Percentiles rank a stretch among this genome's conserved stretches.
phyloP scores from a whole-genome alignment of 1,140 invertebrate genomes.

The Polypedilum pembai region DNA sequence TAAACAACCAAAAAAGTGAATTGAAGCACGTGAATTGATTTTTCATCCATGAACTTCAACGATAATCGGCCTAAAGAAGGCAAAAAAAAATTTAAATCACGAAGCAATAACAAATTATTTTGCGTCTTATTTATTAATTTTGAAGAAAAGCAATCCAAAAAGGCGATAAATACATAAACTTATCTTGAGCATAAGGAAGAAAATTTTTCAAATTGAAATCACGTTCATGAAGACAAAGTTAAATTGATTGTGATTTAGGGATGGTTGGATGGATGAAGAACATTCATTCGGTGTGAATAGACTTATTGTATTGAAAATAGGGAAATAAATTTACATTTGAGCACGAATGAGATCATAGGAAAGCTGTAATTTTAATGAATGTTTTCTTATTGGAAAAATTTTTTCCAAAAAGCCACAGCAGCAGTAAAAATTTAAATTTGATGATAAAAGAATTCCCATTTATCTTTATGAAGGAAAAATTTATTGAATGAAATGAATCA shows the following conservation, averaged over 20 bases:
- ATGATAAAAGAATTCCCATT: no score
- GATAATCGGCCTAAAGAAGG: background rate
- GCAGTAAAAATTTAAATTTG: no score
- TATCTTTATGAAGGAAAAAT: no score
- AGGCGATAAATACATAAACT: background rate
- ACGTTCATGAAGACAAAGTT: conserved; percentile 12
- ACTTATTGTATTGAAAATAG: no score
- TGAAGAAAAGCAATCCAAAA: background rate
- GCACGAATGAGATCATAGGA: no score
- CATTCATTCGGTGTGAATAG: no score
- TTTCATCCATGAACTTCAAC: conserved; percentile 15
- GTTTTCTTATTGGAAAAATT: no score
- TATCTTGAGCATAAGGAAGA: background rate
- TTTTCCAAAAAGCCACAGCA: no score
- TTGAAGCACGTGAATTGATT: conserved; percentile 19
- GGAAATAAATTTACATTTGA: no score
- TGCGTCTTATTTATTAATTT: conserved; percentile 22
- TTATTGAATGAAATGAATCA: no score
- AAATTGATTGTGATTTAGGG: conserved; percentile 16
- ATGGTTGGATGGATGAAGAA: no score
- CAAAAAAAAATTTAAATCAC: conserved; percentile 23
- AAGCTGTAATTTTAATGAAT: no score
- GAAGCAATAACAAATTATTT: conserved; percentile 10
- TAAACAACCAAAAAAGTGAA: background rate
- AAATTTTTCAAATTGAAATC: conserved; percentile 25